Base-by-base conservation (phyloP, 2,797 vertebrate species). In the Gallinago nigripennis region DNA sequence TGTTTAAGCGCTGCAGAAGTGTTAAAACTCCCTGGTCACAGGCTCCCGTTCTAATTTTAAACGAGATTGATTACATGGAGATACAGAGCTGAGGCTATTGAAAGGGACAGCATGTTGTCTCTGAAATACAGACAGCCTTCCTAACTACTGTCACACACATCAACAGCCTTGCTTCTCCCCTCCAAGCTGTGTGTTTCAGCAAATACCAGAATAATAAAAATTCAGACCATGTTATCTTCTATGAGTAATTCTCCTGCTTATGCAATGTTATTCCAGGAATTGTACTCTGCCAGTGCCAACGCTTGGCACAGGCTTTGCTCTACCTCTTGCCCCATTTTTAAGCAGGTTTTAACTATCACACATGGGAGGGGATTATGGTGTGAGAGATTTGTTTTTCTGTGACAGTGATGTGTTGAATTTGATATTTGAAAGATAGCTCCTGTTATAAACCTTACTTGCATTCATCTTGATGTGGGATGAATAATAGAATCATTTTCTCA, bases 171-270 rank as follows among this genome's bases (percentile, higher is more conserved):
- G 35, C 72, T 93, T 77, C 61, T 95, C n/a, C 14, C 91, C 60
- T 77, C 86, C 86, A 93, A 92, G 79, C 72, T 88, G 81, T 79
- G 58, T 15, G 46, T 90, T 94, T 92, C 66, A 60, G 84, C 72
- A 90, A 75, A 88, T 86, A 51, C 65, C 70, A 85, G 71, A 92
- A 94, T 86, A 95, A 91, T 90, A 92, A 82, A 95, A 80, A 89
- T 95, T 84, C 54, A 91, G 95, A 83, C 94, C 25, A 18, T 93
- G 85, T 19, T 78, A 76, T 72, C 73, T 57, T 90, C 75, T 82
- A 66, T 93, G 78, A 94, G 79, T 86, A 96, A 93, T 78, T 82
- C 94, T 94, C 31, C 58, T 92, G 88, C 95, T 96, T 96, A 95
- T 91, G 92, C 63, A 72, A n/a, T 79, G 94, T 92, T 97, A 92